Evolutionary conservation across 2,113 vertebrate species (phyloP).

Genomic region (Pimephales promelas): DNA sequence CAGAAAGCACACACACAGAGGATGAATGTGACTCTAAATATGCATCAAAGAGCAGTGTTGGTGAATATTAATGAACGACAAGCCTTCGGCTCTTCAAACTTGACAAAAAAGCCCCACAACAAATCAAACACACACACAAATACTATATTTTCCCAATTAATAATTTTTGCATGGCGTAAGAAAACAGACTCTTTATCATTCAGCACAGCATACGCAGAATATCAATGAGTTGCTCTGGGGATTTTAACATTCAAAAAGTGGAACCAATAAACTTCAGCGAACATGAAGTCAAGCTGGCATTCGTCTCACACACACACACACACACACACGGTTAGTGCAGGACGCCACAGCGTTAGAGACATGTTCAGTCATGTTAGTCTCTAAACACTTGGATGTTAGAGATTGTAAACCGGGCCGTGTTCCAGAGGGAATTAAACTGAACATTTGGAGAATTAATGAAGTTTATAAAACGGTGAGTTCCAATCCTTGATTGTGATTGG

Average conservation of each 20-base stretch:
- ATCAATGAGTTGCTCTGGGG: constrained; percentile 68
- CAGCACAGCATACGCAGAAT: constrained; percentile 65
- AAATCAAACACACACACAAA: constrained; percentile 66
- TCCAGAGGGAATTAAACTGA: too few species aligned
- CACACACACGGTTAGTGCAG: too few species aligned
- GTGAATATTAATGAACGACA: constrained; percentile 39
- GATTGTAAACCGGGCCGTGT: too few species aligned
- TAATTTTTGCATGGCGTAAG: constrained; percentile 68
- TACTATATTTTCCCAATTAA: constrained; percentile 70
- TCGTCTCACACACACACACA: constrained; percentile 53
- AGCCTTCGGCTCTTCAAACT: constrained; percentile 50
- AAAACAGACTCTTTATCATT: constrained; percentile 75
- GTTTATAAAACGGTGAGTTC: too few species aligned
- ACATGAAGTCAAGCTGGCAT: constrained; percentile 75
- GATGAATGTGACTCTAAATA: constrained; percentile 57
- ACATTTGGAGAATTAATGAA: too few species aligned
- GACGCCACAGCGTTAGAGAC: too few species aligned
- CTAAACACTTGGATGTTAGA: too few species aligned
- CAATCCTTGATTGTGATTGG: too few species aligned
- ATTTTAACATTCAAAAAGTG: constrained; percentile 70
- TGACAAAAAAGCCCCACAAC: constrained; percentile 54
- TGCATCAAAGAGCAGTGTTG: constrained; percentile 23
- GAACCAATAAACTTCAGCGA: constrained; percentile 76
- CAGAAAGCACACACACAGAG: constrained; percentile 36
- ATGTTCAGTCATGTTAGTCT: too few species aligned